Evolutionary conservation across 2,888 invertebrate species (phyloP), one percentile per base, ranked within the genome.

Genomic region (Argyra leucocephala): DNA sequence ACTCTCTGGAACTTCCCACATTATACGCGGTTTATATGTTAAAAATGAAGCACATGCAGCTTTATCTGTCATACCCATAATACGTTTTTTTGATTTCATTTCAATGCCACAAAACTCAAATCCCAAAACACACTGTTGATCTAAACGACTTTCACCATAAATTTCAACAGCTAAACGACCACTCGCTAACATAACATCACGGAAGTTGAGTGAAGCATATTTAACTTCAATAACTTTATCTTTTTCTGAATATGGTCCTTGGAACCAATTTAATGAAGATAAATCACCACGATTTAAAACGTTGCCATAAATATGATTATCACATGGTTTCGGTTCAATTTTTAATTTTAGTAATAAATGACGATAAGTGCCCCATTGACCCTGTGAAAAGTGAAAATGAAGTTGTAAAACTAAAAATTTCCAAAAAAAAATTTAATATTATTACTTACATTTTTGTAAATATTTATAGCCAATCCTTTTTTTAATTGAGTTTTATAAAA

Each of bases 141-240:
- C 81, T 24, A 84, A 74, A n/a, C 88, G 81, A 0, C 82, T 83
- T 36, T 83, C 82, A 0, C 90, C 89, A 1, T 92, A 86, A 1
- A 91, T 85, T 75, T 96, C 96, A 0, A 87, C 85, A 9, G 90
- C 87, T 7, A 97, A 84, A 74, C 93, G 93, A 1, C 95, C 96
- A 1, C 92, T 92, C 0, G 96, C 93, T 1, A 93, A 82, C 97
- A 97, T 96, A 0, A 97, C 83, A 77, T 97, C 97, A 73, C 93
- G 87, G 86, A 96, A 97, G 81, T 97, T 98, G 18, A 97, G 77
- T 0, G 94, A 85, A 0, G 92, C 81, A 74, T 90, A 93, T 1
- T 84, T 80, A 4, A 78, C 67, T 67, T 83, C 76, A 1, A 76
- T 69, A 5, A 82, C 72, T 0, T 82, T 80, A 1, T 89, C 87